Conservation (phyloP, 1,140 invertebrate genomes). For the Heliconius eleuchia region DNA sequence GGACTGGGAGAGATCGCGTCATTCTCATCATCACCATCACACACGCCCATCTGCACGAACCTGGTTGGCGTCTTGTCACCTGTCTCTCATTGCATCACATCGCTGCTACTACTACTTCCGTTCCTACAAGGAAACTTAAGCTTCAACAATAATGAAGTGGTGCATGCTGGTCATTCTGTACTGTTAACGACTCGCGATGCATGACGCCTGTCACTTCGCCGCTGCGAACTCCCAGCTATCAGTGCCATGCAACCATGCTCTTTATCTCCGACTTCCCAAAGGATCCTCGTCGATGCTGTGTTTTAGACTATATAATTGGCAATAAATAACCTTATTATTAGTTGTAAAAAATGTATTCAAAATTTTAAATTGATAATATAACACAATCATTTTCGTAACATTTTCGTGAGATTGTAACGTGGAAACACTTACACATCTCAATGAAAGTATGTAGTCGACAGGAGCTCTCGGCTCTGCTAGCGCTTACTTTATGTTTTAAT, state of each 20-base stretch:
- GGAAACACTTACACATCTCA: slow-evolving; percentile 19
- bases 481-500: slow-evolving; percentile 20
- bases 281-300: slow-evolving; percentile 43
- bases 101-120: slow-evolving; percentile 59
- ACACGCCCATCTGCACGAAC: slow-evolving; percentile 70
- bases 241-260: slow-evolving; percentile 26
- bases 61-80: slow-evolving; percentile 60
- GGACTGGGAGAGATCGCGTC: slow-evolving; percentile 68
- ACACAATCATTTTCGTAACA: neutral
- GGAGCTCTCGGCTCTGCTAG: slow-evolving; percentile 23
- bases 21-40: slow-evolving; percentile 64
- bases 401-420: slow-evolving; percentile 6
- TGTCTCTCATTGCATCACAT: slow-evolving; percentile 63
- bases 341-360: slow-evolving; percentile 25
- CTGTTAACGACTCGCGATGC: slow-evolving; percentile 57
- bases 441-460: slow-evolving; percentile 19
- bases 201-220: slow-evolving; percentile 55
- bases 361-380: slow-evolving; percentile 39
- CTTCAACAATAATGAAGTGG: slow-evolving; percentile 57
- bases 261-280: slow-evolving; percentile 27
- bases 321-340: slow-evolving; percentile 21
- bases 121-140: slow-evolving; percentile 50
- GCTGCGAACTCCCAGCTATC: slow-evolving; percentile 37
- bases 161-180: slow-evolving; percentile 62
- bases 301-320: slow-evolving; percentile 45